phyloP scores from a whole-genome alignment of 2,888 invertebrate species.

The Eupithecia inturbata region DNA sequence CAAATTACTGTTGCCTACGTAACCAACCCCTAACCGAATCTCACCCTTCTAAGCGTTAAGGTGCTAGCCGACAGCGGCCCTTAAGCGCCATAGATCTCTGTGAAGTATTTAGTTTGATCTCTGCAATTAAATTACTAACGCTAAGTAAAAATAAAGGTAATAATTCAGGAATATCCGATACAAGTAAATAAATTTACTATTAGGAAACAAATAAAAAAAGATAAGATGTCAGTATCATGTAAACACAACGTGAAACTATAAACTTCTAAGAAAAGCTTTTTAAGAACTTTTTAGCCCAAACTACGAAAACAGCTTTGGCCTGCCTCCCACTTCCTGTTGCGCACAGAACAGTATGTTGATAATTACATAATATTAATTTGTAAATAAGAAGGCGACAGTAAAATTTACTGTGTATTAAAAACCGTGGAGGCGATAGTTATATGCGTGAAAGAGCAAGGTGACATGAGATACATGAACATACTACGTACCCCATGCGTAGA shows the following conservation, averaged over 20 bases:
- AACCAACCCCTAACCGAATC: slow-evolving; percentile 31
- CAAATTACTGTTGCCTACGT: slow-evolving; percentile 27
- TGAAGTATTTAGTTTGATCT: not conserved
- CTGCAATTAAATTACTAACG: not conserved
- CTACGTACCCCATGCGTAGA: not conserved
- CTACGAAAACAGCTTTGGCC: no score
- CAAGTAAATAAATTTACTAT: no score
- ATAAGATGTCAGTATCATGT: no score
- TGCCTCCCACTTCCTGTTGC: no score
- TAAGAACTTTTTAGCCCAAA: not conserved
- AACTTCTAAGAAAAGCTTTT: not conserved
- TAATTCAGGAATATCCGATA: no score
- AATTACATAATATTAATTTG: no score
- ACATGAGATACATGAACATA: not conserved
- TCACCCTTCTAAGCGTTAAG: slow-evolving; percentile 32
- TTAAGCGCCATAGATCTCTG: not conserved
- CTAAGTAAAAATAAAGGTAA: no score
- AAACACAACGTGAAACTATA: not conserved
- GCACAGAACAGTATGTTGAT: not conserved
- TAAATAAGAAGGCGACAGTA: not conserved
- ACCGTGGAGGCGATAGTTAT: not conserved
- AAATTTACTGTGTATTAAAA: not conserved
- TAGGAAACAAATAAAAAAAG: no score
- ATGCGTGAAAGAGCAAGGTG: no score
- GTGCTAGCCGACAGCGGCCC: not conserved